phyloP scores from a whole-genome alignment of 92 coral and sea anemone species.

The Heteractis magnifica region DNA sequence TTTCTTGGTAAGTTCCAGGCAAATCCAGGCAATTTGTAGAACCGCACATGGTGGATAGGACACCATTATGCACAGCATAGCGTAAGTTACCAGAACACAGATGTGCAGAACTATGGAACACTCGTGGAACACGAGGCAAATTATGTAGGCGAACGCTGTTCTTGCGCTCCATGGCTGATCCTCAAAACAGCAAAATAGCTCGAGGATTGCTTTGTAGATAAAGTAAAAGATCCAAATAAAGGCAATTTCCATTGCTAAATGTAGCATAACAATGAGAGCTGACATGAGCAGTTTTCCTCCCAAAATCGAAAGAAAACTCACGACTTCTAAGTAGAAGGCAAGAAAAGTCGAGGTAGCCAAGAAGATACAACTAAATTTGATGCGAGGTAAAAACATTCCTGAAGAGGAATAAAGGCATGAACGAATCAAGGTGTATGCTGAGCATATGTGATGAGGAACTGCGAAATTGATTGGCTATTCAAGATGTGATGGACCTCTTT shows the following conservation, averaged over 20 bases:
- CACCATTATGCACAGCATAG: not conserved
- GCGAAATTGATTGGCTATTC: not conserved
- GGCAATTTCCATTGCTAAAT: not conserved
- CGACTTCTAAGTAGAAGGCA: not conserved
- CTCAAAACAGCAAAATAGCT: not conserved
- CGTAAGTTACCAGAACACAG: not conserved
- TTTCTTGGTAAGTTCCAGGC: not conserved
- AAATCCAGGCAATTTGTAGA: not conserved
- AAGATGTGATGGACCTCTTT: no score
- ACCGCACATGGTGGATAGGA: not conserved
- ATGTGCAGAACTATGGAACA: not conserved
- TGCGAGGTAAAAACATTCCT: not conserved
- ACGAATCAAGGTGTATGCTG: not conserved
- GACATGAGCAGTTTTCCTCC: not conserved
- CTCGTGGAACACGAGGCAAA: not conserved
- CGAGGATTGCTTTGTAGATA: not conserved
- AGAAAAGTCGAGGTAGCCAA: not conserved
- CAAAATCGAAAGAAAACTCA: not conserved
- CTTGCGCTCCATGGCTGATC: not conserved
- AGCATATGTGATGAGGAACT: no score
- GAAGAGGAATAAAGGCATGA: not conserved
- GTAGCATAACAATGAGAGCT: not conserved
- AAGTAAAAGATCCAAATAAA: not conserved
- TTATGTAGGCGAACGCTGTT: not conserved
- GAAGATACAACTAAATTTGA: not conserved